Evolutionary conservation across 2,797 vertebrate species (phyloP).

Genomic region (Gymnothorax reevesii): DNA sequence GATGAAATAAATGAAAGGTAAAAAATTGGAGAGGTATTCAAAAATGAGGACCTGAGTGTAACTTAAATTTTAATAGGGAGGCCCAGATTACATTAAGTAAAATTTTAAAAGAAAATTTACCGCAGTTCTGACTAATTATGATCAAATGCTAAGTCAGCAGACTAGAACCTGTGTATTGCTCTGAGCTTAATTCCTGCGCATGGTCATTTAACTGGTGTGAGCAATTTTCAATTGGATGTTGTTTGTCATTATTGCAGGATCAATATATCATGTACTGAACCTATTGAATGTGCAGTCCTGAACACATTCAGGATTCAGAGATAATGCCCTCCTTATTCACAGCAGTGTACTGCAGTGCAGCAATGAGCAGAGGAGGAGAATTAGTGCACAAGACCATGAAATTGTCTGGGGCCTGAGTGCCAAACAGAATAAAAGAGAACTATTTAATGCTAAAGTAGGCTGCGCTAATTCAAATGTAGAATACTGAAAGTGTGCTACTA

Average conservation of each 20-base stretch:
- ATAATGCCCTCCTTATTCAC: neutral
- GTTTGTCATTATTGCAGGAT: constrained; percentile 13
- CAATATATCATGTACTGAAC: constrained; percentile 15
- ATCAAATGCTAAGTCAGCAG: constrained; percentile 5
- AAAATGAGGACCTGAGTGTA: neutral
- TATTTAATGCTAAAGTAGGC: neutral
- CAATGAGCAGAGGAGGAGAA: neutral
- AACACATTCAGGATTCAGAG: neutral
- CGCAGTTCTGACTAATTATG: constrained; percentile 1
- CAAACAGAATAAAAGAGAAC: neutral
- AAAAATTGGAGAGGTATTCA: neutral
- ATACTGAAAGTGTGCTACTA: neutral
- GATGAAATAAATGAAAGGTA: neutral
- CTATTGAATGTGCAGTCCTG: neutral
- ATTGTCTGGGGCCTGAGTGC: neutral
- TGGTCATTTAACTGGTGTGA: constrained; percentile 7
- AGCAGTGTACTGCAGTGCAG: neutral
- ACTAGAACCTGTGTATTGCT: neutral
- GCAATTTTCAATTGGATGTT: constrained; percentile 16
- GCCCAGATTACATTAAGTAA: neutral
- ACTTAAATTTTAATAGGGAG: neutral
- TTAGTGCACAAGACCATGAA: constrained; percentile 5
- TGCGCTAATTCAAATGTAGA: neutral
- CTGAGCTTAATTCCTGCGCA: neutral
- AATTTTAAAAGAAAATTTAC: constrained; percentile 5